Conservation (phyloP, 2,888 invertebrate species). For the Xanthorhoe spadicearia region DNA sequence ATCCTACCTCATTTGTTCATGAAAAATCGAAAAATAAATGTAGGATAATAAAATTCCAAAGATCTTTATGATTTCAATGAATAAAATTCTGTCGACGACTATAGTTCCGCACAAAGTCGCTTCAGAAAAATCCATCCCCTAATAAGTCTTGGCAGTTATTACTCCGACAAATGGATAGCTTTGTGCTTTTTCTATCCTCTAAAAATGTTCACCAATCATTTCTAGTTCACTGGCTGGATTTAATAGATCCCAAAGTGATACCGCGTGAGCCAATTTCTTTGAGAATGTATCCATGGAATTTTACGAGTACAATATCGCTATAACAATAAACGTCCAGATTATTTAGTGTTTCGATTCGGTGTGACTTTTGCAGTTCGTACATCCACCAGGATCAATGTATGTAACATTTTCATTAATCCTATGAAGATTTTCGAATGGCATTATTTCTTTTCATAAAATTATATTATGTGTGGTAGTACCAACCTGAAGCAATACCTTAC, state of each 20-base stretch:
- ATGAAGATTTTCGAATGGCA: no score
- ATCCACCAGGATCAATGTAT: not conserved
- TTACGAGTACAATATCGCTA: conserved; percentile 32
- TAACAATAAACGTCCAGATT: conserved; percentile 32
- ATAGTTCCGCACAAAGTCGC: not conserved
- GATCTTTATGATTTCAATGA: conserved; percentile 1
- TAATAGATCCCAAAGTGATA: conserved; percentile 41
- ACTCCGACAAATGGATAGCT: conserved; percentile 22
- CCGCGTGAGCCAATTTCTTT: conserved; percentile 36
- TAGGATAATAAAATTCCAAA: not conserved
- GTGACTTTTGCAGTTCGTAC: conserved; percentile 12
- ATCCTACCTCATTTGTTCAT: no score
- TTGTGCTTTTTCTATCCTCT: conserved; percentile 25
- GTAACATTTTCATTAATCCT: no score
- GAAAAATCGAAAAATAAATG: no score
- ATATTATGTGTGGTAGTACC: no score
- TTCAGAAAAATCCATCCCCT: conserved; percentile 6
- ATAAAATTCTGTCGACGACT: conserved; percentile 2
- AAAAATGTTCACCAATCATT: conserved; percentile 40
- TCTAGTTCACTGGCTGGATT: conserved; percentile 42
- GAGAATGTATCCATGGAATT: conserved; percentile 35
- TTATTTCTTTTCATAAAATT: no score
- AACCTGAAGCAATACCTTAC: no score
- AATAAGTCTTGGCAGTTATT: conserved; percentile 25
- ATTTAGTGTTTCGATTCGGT: conserved; percentile 39